Percentiles rank a stretch among this genome's conserved stretches.
phyloP scores from a whole-genome alignment of 2,113 vertebrate genomes.

The Xenopus borealis region DNA sequence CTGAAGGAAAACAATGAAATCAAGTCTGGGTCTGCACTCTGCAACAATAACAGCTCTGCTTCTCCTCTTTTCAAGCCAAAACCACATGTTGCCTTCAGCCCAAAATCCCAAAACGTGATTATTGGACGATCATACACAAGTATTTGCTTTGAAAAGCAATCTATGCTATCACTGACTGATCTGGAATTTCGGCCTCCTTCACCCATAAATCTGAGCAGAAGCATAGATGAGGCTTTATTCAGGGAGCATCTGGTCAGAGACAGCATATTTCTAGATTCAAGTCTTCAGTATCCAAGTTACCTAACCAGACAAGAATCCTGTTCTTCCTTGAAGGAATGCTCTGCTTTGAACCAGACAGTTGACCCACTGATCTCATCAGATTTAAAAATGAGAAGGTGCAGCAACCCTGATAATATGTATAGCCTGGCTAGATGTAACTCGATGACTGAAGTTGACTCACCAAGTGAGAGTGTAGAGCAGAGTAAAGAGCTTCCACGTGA shows the following conservation, averaged over 20 bases:
- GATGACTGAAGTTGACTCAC: slow-evolving; percentile 54
- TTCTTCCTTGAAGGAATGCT: slow-evolving; percentile 45
- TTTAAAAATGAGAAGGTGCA: slow-evolving; percentile 70
- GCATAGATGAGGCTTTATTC: slow-evolving; percentile 91
- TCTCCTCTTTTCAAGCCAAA: slow-evolving; percentile 56
- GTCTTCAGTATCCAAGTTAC: slow-evolving; percentile 57
- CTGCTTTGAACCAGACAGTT: slow-evolving; percentile 38
- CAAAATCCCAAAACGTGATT: slow-evolving; percentile 64
- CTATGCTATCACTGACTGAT: slow-evolving; percentile 78
- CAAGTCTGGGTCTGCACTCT: slow-evolving; percentile 44
- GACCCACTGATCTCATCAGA: slow-evolving; percentile 53
- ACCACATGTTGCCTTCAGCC: slow-evolving; percentile 47
- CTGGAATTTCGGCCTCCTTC: slow-evolving; percentile 88
- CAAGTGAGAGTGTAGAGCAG: slow-evolving; percentile 32
- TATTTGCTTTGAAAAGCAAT: slow-evolving; percentile 68
- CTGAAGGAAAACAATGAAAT: slow-evolving; percentile 73
- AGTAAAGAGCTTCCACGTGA: slow-evolving; percentile 39
- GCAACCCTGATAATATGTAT: slow-evolving; percentile 67
- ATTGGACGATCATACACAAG: slow-evolving; percentile 59
- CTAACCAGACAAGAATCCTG: slow-evolving; percentile 52
- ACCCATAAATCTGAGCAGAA: slow-evolving; percentile 90
- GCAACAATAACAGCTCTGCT: slow-evolving; percentile 41
- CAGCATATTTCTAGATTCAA: slow-evolving; percentile 74
- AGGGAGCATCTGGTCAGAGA: slow-evolving; percentile 80
- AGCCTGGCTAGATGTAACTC: slow-evolving; percentile 60